Percentiles rank a stretch among this genome's conserved stretches.
These are phyloP conservation scores for Zapus hudsonius DNA, from an alignment of 2,113 vertebrate genomes.

Conservation along the genomic window DNA sequence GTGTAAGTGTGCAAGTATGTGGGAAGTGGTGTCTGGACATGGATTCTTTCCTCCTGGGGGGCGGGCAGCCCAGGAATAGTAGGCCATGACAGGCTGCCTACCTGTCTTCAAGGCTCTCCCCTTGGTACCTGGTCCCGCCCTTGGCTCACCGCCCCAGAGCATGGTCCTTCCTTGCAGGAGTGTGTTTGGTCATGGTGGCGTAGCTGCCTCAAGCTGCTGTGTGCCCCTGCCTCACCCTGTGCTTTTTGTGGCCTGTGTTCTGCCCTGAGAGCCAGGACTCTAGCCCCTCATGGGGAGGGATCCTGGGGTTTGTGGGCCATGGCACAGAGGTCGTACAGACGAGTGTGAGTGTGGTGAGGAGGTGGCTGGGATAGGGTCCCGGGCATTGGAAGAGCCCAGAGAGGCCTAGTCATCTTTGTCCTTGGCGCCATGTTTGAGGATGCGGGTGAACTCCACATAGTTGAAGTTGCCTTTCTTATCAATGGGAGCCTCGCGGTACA, in stretches of 20 bases:
- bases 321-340: background rate
- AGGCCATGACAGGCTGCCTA: background rate
- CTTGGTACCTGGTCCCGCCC: background rate
- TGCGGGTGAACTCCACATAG: conserved; percentile 99
- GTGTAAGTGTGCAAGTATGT: background rate
- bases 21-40: background rate
- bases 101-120: background rate
- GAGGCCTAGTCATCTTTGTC: conserved; percentile 87
- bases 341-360: background rate
- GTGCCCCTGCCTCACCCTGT: background rate
- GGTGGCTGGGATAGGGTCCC: background rate
- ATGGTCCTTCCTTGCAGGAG: background rate
- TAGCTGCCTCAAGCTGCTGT: background rate
- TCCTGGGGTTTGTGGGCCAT: background rate
- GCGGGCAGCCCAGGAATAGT: background rate
- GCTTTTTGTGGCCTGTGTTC: background rate
- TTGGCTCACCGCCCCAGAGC: background rate
- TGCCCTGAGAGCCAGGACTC: background rate
- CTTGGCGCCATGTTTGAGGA: conserved; percentile 97
- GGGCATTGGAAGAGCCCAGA: background rate
- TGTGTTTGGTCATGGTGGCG: background rate
- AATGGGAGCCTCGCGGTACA: conserved; percentile 97
- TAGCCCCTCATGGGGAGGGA: background rate
- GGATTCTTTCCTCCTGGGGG: background rate
- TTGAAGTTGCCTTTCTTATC: conserved; percentile 99